Evolutionary conservation across 1,140 invertebrate species (phyloP), one percentile per base, ranked within the genome.

Genomic region (Aphidius gifuensis): DNA sequence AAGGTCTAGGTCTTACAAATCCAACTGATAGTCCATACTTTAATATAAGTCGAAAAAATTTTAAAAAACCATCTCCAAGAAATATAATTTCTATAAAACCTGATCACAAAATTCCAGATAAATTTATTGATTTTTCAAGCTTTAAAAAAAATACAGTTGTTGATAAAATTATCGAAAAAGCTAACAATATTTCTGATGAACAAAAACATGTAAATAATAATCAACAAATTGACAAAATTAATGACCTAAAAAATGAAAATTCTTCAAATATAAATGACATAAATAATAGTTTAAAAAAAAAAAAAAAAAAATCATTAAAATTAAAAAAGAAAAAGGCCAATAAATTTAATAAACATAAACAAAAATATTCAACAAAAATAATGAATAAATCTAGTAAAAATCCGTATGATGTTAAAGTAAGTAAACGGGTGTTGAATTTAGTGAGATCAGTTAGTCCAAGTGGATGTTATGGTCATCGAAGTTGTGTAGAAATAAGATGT

Each of bases 21-120:
- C 77, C 77, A 21, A 58, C 61, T 0, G 78, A 80, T 42, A 80
- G 75, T 66, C 78, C 77, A 9, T 79, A 69, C 46, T 78, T 76
- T 32, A 69, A 73, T 5, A 66, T 68, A 42, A 53, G 58, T 43
- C 7, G 44, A 61, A 60, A 44, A 55, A 16, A 16, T 16, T 16
- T 50, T 60, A 32, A 47, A 39, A 47, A 23, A 47, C 11, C n/a
- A 23, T 47, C 39, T 16, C 16, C 16, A 16, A 16, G 4, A 32
- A 32, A 32, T 32, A 32, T 32, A 32, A 32, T 3, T 32, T 32
- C 4, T 1, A 32, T 32, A 2, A 32, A 32, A 32, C 23, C 2
- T 32, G 23, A 32, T 32, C 0, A 1, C 1, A 32, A 32, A 32
- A 32, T 32, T 3, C 4, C 23, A 32, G 23, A 32, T 32, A 32